These are phyloP conservation scores for Periphyllus acericola DNA, from an alignment of 2,888 invertebrate species.

Conservation along the genomic window DNA sequence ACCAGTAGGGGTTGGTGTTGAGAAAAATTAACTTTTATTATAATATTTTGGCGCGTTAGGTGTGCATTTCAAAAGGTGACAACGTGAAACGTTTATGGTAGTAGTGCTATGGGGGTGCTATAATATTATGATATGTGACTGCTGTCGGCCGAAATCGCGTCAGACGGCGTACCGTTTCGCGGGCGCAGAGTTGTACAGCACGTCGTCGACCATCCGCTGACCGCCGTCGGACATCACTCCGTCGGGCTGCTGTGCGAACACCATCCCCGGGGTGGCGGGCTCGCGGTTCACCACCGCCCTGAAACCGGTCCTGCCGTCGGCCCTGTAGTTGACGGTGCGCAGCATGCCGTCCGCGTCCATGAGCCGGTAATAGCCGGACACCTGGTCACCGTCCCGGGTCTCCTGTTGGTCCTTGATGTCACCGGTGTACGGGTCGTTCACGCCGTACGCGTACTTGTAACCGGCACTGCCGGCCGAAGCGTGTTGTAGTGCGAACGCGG, in stretches of 20 bases:
- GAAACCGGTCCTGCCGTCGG: constrained; percentile 18
- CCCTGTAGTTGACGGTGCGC: constrained; percentile 33
- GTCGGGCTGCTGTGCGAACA: too few species aligned
- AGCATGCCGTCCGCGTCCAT: neutral
- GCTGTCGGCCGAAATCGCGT: too few species aligned
- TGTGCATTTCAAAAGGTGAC: too few species aligned
- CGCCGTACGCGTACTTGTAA: constrained; percentile 1
- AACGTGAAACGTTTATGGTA: too few species aligned
- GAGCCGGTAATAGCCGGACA: constrained; percentile 5
- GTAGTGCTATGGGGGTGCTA: too few species aligned
- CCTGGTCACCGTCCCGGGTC: neutral
- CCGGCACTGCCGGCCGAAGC: neutral
- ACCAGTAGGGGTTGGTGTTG: too few species aligned
- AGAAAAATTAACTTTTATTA: too few species aligned
- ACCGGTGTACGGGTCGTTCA: neutral
- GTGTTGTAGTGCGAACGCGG: neutral
- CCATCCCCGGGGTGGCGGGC: neutral
- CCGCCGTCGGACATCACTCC: too few species aligned
- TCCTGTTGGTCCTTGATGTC: constrained; percentile 34
- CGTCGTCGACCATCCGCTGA: neutral
- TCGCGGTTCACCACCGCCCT: neutral
- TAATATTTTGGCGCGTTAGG: too few species aligned
- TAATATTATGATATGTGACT: too few species aligned
- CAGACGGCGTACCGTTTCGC: neutral
- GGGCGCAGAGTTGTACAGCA: neutral